A percentile compares a stretch with the other conserved stretches of the same genome.
Evolutionary conservation across 2,888 invertebrate genomes (phyloP).

Genomic region (Lithosia quadra): DNA sequence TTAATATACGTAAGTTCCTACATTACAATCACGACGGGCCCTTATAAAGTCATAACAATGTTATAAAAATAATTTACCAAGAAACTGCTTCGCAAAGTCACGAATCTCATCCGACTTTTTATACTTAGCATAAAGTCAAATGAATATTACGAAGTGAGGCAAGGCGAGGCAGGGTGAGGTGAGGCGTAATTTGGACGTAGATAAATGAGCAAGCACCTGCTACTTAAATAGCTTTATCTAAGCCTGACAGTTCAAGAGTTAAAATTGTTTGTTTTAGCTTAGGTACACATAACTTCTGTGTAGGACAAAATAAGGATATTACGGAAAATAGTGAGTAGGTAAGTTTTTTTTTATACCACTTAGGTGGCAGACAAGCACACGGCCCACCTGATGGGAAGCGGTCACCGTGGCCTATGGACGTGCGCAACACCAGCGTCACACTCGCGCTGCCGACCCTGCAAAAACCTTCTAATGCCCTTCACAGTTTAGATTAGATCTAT

Average conservation of each 20-base stretch:
- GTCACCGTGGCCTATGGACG: no score
- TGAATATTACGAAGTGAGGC: slow-evolving; percentile 4
- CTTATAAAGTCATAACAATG: slow-evolving; percentile 13
- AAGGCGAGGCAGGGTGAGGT: background rate
- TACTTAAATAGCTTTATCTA: slow-evolving; percentile 5
- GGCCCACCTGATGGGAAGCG: no score
- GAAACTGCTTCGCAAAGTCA: background rate
- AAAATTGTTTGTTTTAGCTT: slow-evolving; percentile 4
- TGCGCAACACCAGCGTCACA: no score
- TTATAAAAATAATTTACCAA: slow-evolving; percentile 13
- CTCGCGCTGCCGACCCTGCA: no score
- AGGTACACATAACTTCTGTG: no score
- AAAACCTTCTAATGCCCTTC: no score
- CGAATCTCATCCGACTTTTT: slow-evolving; percentile 7
- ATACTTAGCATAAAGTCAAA: slow-evolving; percentile 21
- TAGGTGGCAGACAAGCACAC: no score
- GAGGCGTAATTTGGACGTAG: slow-evolving; percentile 14
- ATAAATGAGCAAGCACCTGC: slow-evolving; percentile 17
- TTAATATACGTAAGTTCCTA: background rate
- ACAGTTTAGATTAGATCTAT: no score
- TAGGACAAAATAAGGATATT: background rate
- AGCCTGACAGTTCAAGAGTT: background rate
- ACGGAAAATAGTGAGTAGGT: background rate
- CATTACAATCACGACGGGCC: slow-evolving; percentile 9
- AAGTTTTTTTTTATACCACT: no score